Conservation (phyloP, 1,140 invertebrate genomes). For the Chironomus striatipennis region DNA sequence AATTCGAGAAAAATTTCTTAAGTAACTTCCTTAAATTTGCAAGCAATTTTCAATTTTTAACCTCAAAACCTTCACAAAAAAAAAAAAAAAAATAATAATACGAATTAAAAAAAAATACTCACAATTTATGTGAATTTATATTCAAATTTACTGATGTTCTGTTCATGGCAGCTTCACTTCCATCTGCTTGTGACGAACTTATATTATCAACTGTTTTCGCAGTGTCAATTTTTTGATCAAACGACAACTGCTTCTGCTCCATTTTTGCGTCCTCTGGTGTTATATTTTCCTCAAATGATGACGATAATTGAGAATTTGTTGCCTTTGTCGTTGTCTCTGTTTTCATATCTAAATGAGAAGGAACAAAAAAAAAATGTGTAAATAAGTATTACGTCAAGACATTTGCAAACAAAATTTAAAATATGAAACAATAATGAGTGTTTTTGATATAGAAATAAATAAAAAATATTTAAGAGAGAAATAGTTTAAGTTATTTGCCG, state of each 20-base stretch:
- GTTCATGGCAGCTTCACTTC: background rate
- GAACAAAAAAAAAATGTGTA: background rate
- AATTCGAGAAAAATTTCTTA: too few species aligned
- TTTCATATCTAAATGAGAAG: background rate
- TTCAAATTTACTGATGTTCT: background rate
- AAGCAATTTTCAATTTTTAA: too few species aligned
- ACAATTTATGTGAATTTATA: too few species aligned
- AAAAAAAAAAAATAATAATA: too few species aligned
- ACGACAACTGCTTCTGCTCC: slow-evolving; percentile 18
- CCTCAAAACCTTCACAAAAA: too few species aligned
- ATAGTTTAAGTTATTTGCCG: too few species aligned
- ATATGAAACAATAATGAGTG: too few species aligned
- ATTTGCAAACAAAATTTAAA: too few species aligned
- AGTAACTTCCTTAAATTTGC: too few species aligned
- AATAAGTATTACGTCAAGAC: background rate
- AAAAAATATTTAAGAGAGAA: too few species aligned
- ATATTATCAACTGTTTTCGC: background rate
- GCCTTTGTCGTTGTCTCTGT: background rate
- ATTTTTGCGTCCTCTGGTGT: background rate
- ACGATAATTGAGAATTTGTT: background rate
- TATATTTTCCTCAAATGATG: background rate
- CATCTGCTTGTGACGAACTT: background rate
- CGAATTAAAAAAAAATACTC: too few species aligned
- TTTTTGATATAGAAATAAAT: too few species aligned
- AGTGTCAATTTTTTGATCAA: slow-evolving; percentile 28